Percentiles rank a stretch among this genome's conserved stretches.
Evolutionary conservation across 2,797 vertebrate species (phyloP).

Genomic region (Varecia variegata): DNA sequence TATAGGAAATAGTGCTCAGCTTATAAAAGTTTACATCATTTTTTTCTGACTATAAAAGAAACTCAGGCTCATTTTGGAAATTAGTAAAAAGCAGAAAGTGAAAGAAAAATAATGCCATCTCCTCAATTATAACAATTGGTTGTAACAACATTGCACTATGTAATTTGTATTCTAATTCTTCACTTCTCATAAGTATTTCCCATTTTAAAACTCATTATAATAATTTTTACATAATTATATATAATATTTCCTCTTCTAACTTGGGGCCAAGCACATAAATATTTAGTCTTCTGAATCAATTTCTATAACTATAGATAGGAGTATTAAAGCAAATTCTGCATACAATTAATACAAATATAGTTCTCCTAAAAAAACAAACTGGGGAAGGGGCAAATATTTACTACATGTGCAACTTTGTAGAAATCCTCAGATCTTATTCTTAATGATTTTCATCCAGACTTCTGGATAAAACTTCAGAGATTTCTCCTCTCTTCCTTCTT

Average conservation of each 20-base stretch:
- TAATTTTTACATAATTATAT: not conserved
- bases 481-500: not conserved
- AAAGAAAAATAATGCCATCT: not conserved
- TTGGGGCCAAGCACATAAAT: not conserved
- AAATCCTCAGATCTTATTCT: not conserved
- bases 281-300: slow-evolving; percentile 13
- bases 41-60: not conserved
- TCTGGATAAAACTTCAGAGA: not conserved
- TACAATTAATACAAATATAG: not conserved
- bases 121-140: not conserved
- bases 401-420: not conserved
- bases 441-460: not conserved
- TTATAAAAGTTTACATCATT: not conserved
- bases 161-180: not conserved
- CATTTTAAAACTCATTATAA: not conserved
- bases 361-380: not conserved
- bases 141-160: not conserved
- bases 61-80: not conserved
- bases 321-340: not conserved
- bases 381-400: not conserved
- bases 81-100: not conserved
- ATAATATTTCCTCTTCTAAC: not conserved
- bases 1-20: not conserved
- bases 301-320: not conserved
- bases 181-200: not conserved